phyloP scores from a whole-genome alignment of 2,888 invertebrate genomes.

The Zygogramma bicolorata region DNA sequence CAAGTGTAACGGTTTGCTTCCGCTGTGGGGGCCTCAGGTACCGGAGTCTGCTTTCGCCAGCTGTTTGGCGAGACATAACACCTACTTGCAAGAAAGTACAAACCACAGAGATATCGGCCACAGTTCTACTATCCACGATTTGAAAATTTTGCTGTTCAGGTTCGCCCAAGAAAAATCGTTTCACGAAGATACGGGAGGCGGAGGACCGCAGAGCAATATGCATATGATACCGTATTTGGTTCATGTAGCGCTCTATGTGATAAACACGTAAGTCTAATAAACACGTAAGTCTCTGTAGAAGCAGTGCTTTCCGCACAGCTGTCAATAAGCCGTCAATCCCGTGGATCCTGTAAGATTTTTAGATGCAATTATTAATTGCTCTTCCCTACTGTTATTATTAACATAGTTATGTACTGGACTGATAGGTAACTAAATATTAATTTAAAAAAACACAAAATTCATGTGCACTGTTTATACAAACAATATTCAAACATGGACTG shows the following conservation, averaged over 20 bases:
- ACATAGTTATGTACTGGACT: too few species aligned
- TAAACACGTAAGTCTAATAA: conserved; percentile 79
- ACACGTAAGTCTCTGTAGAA: background rate
- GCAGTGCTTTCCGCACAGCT: too few species aligned
- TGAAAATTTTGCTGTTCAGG: conserved; percentile 88
- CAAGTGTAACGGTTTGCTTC: conserved; percentile 95
- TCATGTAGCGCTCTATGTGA: conserved; percentile 94
- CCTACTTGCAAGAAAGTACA: conserved; percentile 81
- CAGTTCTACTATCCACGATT: conserved; percentile 88
- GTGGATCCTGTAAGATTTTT: too few species aligned
- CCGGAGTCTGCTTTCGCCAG: conserved; percentile 93
- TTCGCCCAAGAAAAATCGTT: conserved; percentile 96
- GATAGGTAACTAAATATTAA: too few species aligned
- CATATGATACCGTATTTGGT: conserved; percentile 94
- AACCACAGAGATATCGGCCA: conserved; percentile 84
- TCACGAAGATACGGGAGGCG: conserved; percentile 97
- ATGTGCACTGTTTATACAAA: too few species aligned
- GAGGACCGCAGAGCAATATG: conserved; percentile 97
- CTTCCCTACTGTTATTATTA: too few species aligned
- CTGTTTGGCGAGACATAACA: conserved; percentile 92
- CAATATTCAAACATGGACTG: too few species aligned
- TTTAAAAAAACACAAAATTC: too few species aligned
- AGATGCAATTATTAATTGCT: too few species aligned
- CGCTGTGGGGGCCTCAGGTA: conserved; percentile 96
- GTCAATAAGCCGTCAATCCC: too few species aligned